Evolutionary conservation across 2,797 vertebrate genomes (phyloP).

Genomic region (Melanotaenia parkinsoni): DNA sequence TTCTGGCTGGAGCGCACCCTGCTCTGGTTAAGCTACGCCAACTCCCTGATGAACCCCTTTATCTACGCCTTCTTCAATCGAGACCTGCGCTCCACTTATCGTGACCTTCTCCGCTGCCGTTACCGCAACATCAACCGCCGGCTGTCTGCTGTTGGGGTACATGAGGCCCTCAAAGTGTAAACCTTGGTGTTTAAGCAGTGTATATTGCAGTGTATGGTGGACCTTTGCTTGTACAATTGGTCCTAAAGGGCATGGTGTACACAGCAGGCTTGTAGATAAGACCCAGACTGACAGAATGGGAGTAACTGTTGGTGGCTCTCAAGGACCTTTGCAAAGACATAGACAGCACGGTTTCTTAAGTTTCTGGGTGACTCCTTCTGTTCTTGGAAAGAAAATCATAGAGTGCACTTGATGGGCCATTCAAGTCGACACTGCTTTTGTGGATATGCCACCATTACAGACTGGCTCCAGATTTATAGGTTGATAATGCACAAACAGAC

Average conservation of each 20-base stretch:
- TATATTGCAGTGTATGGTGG: background rate
- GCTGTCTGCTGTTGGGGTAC: constrained; percentile 86
- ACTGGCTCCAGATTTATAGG: constrained; percentile 43
- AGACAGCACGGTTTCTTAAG: constrained; percentile 60
- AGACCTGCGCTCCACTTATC: constrained; percentile 85
- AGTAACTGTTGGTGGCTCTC: constrained; percentile 43
- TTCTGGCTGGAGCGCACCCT: constrained; percentile 86
- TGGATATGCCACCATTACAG: constrained; percentile 61
- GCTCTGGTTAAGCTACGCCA: constrained; percentile 86
- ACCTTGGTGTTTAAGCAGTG: background rate
- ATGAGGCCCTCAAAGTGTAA: constrained; percentile 84
- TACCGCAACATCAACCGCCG: constrained; percentile 88
- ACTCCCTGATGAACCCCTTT: constrained; percentile 88
- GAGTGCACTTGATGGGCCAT: constrained; percentile 64
- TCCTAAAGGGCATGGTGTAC: constrained; percentile 39
- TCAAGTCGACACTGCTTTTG: constrained; percentile 65
- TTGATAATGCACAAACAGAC: constrained; percentile 36
- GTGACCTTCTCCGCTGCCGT: constrained; percentile 84
- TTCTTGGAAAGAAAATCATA: constrained; percentile 70
- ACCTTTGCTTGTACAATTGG: constrained; percentile 29
- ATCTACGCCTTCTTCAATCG: constrained; percentile 89
- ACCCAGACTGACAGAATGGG: constrained; percentile 56
- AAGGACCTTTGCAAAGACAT: constrained; percentile 38
- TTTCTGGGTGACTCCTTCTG: constrained; percentile 68
- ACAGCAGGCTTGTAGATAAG: constrained; percentile 65